These are phyloP conservation scores for Malacoctenus gilli DNA, from an alignment of 2,797 vertebrate species.

Conservation along the genomic window DNA sequence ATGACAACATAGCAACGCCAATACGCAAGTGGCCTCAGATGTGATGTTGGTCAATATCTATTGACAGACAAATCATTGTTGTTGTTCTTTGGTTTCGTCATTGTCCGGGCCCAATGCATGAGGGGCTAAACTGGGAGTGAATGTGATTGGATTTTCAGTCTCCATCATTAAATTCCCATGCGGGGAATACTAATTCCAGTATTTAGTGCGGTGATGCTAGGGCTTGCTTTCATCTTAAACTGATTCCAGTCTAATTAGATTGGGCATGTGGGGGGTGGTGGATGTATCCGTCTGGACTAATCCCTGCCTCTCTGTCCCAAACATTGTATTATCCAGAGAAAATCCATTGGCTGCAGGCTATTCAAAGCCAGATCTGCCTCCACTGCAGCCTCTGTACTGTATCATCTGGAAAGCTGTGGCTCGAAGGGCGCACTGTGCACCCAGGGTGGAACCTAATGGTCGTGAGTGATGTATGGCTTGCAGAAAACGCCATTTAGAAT, in stretches of 20 bases:
- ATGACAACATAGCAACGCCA: slow-evolving; percentile 76
- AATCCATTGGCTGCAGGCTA: slow-evolving; percentile 83
- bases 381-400: slow-evolving; percentile 75
- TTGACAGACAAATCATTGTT: slow-evolving; percentile 83
- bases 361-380: slow-evolving; percentile 79
- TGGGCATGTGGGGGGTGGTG: slow-evolving; percentile 84
- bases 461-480: slow-evolving; percentile 79
- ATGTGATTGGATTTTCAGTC: slow-evolving; percentile 84
- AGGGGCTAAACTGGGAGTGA: slow-evolving; percentile 78
- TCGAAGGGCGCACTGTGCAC: slow-evolving; percentile 68
- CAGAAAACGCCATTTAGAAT: slow-evolving; percentile 79
- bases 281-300: slow-evolving; percentile 84
- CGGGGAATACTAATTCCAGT: slow-evolving; percentile 87
- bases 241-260: slow-evolving; percentile 88
- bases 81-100: slow-evolving; percentile 79
- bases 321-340: slow-evolving; percentile 86
- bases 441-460: slow-evolving; percentile 77
- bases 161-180: slow-evolving; percentile 85
- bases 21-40: slow-evolving; percentile 77
- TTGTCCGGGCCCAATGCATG: slow-evolving; percentile 74
- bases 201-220: slow-evolving; percentile 84
- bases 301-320: slow-evolving; percentile 84
- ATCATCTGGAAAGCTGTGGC: slow-evolving; percentile 78
- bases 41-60: slow-evolving; percentile 80
- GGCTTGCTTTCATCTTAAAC: slow-evolving; percentile 87